Conservation (phyloP, 64 coral and sea anemone species). For the Pocillopora verrucosa region DNA sequence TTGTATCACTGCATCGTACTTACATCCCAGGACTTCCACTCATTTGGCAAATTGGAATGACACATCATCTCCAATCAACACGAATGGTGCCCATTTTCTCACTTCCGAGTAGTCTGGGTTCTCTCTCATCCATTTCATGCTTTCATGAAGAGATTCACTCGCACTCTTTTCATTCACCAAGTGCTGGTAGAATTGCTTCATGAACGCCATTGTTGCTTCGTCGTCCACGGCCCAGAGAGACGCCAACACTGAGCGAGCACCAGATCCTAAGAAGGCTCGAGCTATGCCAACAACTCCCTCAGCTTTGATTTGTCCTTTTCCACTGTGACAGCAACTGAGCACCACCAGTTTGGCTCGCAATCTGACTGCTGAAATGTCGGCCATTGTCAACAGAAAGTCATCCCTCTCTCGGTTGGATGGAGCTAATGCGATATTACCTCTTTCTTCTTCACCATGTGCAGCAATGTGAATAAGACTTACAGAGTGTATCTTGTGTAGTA, state of each 20-base stretch:
- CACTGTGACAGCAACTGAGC: background rate
- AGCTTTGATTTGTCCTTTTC: background rate
- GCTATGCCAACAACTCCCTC: background rate
- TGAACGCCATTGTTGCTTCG: background rate
- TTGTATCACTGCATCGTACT: too few species aligned
- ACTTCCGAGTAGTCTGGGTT: background rate
- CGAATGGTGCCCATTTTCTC: conserved; percentile 2
- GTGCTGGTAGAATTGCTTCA: background rate
- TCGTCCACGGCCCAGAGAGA: background rate
- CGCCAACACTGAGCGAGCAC: background rate
- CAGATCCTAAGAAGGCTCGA: conserved; percentile 2
- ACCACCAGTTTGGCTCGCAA: background rate
- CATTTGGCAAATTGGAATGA: background rate
- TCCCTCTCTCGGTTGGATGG: background rate
- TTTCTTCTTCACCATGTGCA: background rate
- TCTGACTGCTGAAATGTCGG: background rate
- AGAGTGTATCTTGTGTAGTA: background rate
- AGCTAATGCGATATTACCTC: background rate
- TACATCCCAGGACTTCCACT: background rate
- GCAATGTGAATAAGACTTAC: background rate
- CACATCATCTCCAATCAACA: conserved; percentile 9
- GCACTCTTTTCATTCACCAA: background rate
- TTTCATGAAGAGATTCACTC: background rate
- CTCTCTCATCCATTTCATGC: background rate
- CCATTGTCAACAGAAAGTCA: background rate